A percentile compares a stretch with the other conserved stretches of the same genome.
phyloP scores from a whole-genome alignment of 2,797 vertebrate species.

The Streptopelia turtur region DNA sequence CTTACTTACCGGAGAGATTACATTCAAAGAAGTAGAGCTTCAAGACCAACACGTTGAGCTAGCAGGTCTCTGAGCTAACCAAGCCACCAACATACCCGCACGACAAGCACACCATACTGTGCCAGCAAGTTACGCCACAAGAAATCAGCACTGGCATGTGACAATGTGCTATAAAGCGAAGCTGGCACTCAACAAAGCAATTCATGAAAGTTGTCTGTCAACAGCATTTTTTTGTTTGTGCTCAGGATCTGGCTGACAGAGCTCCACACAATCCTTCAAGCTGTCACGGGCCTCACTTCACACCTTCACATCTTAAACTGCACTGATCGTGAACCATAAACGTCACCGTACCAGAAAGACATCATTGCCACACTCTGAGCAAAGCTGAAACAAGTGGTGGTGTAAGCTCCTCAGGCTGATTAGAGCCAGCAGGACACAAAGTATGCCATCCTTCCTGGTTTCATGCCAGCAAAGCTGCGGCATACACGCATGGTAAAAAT shows the following conservation, averaged over 20 bases:
- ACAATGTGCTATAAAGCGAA: background rate
- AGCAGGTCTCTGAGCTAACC: background rate
- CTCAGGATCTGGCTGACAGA: conserved; percentile 13
- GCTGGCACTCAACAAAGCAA: conserved; percentile 35
- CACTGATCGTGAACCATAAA: background rate
- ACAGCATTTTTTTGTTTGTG: background rate
- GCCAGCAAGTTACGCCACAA: background rate
- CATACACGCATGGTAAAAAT: background rate
- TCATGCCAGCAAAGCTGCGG: background rate
- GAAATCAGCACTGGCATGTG: conserved; percentile 24
- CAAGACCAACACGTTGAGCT: background rate
- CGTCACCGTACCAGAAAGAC: background rate
- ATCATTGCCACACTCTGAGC: background rate
- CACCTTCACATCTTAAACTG: background rate
- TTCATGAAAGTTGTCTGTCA: conserved; percentile 44
- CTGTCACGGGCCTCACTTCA: background rate
- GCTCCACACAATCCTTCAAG: background rate
- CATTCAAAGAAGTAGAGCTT: background rate
- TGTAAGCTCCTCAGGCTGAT: background rate
- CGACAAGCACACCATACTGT: background rate
- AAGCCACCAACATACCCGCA: background rate
- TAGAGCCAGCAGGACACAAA: background rate
- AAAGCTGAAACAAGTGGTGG: background rate
- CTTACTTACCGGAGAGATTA: background rate
- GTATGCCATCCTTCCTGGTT: background rate